Evolutionary conservation across 64 coral and sea anemone species (phyloP).

Genomic region (Exaiptasia diaphana): DNA sequence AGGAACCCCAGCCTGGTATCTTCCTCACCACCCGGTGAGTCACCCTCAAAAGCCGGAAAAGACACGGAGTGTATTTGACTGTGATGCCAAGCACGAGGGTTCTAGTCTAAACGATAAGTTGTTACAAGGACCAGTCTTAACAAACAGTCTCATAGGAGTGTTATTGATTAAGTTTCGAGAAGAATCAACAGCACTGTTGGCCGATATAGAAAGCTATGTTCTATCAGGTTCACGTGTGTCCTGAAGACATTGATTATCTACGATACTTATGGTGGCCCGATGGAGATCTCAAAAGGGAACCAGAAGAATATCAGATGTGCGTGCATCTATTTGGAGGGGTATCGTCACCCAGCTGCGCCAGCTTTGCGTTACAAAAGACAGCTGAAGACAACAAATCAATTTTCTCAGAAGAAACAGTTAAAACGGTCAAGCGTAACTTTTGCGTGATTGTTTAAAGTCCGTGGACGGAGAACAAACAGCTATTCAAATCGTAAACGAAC

Average conservation of each 20-base stretch:
- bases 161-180: conserved; percentile 48
- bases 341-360: conserved; percentile 57
- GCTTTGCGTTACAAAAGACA: conserved; percentile 34
- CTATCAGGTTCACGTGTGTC: conserved; percentile 40
- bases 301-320: conserved; percentile 55
- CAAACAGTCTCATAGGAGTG: conserved; percentile 56
- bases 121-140: conserved; percentile 41
- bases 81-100: not conserved
- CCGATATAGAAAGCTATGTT: conserved; percentile 71
- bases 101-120: conserved; percentile 35
- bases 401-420: conserved; percentile 18
- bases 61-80: conserved; percentile 38
- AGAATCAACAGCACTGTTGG: conserved; percentile 22
- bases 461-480: not conserved
- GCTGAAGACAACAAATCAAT: not conserved
- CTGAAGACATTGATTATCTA: conserved; percentile 43
- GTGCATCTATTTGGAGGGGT: conserved; percentile 56
- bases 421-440: conserved; percentile 26
- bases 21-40: conserved; percentile 35
- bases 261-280: conserved; percentile 64
- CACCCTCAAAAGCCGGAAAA: conserved; percentile 33
- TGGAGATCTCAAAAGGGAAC: conserved; percentile 2
- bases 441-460: not conserved
- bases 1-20: conserved; percentile 24
- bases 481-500: not conserved